Evolutionary conservation across 2,113 vertebrate species (phyloP), one percentile per base, ranked within the genome.

Genomic region (Eretmochelys imbricata): DNA sequence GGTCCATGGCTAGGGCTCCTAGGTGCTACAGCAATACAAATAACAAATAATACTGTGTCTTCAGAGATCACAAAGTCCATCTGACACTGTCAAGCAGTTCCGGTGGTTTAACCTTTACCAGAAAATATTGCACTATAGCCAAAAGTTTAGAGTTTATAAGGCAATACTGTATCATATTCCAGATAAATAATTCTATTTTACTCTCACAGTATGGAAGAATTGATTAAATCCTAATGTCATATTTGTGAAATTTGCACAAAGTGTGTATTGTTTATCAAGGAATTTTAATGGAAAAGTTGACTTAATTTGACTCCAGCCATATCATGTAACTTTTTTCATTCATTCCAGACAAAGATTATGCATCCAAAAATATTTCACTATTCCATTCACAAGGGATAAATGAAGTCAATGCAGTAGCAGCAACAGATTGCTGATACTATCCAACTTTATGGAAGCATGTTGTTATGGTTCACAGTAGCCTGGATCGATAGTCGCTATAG

Each of bases 221-320:
- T 96, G 95, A 97, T 96, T 82, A 95, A 97, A 92, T 91, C 95
- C 95, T 96, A 96, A 97, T 96, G 93, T 96, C 91, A 76, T 76
- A 59, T 82, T 75, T 69, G 76, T 62, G 87, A 88, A 79, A 95
- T 31, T 89, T 95, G 87, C 84, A 75, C 87, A 91, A 95, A 93
- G 78, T 96, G 91, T 96, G 96, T 80, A 92, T 97, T 98, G 97
- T 98, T 98, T 98, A 87, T 98, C 97, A 98, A 57, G 69, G 82
- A 95, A 94, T 95, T 94, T 94, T 98, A 96, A 98, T 98, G 95
- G 94, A 95, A 93, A 84, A 93, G 93, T 96, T 97, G 88, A 25
- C 92, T 97, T 97, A 95, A 94, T 97, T 97, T 98, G 92, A 95
- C 97, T 97, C 96, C 86, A 93, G 93, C 91, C 93, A 87, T 59